Evolutionary conservation across 2,113 vertebrate genomes (phyloP).

Genomic region (Ophiodon elongatus): DNA sequence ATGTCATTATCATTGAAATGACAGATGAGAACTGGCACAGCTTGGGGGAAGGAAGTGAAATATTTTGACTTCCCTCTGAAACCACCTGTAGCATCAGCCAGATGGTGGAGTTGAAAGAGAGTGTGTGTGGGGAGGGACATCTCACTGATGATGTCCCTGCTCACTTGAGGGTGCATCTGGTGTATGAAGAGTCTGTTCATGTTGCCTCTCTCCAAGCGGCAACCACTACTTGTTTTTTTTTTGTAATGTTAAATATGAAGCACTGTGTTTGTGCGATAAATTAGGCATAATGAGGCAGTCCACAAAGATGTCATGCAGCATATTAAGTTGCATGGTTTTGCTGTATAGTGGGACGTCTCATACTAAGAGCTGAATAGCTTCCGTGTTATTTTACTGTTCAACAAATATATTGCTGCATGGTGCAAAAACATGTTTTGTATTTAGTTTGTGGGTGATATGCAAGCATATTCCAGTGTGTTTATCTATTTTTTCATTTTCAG

Average conservation of each 20-base stretch:
- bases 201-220: constrained; percentile 46
- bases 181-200: constrained; percentile 61
- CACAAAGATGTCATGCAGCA: constrained; percentile 44
- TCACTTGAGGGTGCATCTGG: constrained; percentile 73
- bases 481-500: background rate
- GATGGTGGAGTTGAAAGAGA: constrained; percentile 64
- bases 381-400: constrained; percentile 10
- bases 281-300: constrained; percentile 56
- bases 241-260: constrained; percentile 48
- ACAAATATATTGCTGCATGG: background rate
- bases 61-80: constrained; percentile 63
- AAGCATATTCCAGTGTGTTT: background rate
- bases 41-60: constrained; percentile 28
- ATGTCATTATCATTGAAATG: constrained; percentile 32
- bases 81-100: constrained; percentile 70
- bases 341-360: background rate
- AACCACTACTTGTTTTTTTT: constrained; percentile 30
- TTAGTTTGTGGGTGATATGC: background rate
- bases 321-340: constrained; percentile 16
- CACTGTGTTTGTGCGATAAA: constrained; percentile 50
- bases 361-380: background rate
- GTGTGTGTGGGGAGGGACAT: constrained; percentile 60
- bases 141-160: constrained; percentile 63
- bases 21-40: constrained; percentile 47
- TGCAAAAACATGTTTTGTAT: background rate